A percentile compares a stretch with the other conserved stretches of the same genome.
phyloP scores from a whole-genome alignment of 2,888 invertebrate species.

The Hololepta plana region DNA sequence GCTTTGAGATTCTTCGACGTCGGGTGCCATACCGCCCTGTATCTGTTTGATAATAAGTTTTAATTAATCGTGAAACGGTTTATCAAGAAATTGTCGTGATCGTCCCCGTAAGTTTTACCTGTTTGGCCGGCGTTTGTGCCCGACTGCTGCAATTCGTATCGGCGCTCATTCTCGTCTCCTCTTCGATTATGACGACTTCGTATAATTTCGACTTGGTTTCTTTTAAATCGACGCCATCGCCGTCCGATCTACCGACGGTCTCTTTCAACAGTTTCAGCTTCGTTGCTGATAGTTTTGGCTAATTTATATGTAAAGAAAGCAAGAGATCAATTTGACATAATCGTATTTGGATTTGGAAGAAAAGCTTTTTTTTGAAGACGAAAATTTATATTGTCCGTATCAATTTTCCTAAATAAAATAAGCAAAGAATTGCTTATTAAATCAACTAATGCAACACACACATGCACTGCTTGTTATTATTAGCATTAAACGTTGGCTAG shows the following conservation, averaged over 20 bases:
- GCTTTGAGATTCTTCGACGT: conserved; percentile 59
- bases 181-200: conserved; percentile 43
- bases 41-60: too few relatives aligned
- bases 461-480: too few relatives aligned
- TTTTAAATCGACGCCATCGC: conserved; percentile 8
- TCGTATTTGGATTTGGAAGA: too few relatives aligned
- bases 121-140: conserved; percentile 27
- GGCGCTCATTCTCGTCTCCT: conserved; percentile 60
- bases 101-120: conserved; percentile 13
- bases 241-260: conserved; percentile 3
- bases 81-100: too few relatives aligned
- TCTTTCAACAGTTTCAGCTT: conserved; percentile 17
- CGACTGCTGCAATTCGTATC: conserved; percentile 27
- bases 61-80: too few relatives aligned
- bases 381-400: too few relatives aligned
- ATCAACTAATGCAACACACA: conserved; percentile 3
- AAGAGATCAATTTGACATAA: too few relatives aligned
- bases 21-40: conserved; percentile 11
- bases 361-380: too few relatives aligned
- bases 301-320: too few relatives aligned
- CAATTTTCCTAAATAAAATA: not conserved
- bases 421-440: conserved; percentile 2
- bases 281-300: conserved; percentile 15
- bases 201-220: conserved; percentile 7
- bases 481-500: too few relatives aligned